Conservation (phyloP, 2,888 invertebrate genomes). For the Thera obeliscata region DNA sequence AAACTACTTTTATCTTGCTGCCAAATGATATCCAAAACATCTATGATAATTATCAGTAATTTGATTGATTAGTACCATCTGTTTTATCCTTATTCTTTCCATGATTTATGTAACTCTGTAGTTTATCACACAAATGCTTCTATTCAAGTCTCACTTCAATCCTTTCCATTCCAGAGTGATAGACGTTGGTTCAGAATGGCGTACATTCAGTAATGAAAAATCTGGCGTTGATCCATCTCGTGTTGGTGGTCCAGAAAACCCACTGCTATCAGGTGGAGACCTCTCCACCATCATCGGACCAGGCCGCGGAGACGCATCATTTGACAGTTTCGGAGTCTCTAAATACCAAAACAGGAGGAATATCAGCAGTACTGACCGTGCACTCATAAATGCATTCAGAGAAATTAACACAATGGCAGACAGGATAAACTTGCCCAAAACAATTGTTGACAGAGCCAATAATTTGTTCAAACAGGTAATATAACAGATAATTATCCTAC, state of each 20-base stretch:
- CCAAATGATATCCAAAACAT: background rate
- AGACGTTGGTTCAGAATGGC: conserved; percentile 99
- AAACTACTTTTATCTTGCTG: conserved; percentile 1
- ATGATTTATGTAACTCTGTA: background rate
- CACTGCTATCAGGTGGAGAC: conserved; percentile 96
- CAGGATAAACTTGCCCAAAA: conserved; percentile 97
- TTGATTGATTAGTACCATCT: background rate
- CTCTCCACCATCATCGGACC: conserved; percentile 97
- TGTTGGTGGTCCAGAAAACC: conserved; percentile 99
- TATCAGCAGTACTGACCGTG: conserved; percentile 97
- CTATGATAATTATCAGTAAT: background rate
- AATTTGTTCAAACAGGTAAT: conserved; percentile 97
- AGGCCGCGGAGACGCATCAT: conserved; percentile 91
- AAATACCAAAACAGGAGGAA: conserved; percentile 90
- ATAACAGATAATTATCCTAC: background rate
- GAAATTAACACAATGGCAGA: conserved; percentile 99
- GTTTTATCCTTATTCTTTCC: background rate
- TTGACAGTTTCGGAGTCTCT: conserved; percentile 92
- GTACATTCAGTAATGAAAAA: conserved; percentile 99
- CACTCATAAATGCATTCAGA: conserved; percentile 97
- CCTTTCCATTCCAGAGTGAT: conserved; percentile 90
- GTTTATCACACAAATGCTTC: background rate
- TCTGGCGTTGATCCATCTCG: conserved; percentile 98
- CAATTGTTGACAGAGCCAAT: conserved; percentile 98
- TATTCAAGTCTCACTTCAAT: background rate